These are phyloP conservation scores for Tetramorium simillimum DNA, from an alignment of 1,140 invertebrate species.

Conservation along the genomic window DNA sequence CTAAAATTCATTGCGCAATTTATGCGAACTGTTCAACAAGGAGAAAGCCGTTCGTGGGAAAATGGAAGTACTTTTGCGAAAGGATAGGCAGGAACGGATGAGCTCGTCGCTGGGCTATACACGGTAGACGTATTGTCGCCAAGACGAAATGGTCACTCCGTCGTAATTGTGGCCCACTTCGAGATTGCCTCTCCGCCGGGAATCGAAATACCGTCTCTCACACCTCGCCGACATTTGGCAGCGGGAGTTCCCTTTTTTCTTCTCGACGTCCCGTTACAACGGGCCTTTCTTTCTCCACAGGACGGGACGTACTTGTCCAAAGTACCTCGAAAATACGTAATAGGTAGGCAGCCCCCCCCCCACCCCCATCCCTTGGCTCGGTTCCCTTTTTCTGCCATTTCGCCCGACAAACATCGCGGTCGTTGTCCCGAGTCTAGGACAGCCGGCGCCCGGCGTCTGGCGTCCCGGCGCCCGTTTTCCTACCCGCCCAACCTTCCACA, in stretches of 20 bases:
- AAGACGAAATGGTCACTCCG: conserved; percentile 27
- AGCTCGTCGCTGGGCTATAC: not conserved
- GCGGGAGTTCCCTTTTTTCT: not conserved
- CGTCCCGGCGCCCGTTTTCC: conserved; percentile 68
- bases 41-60: not conserved
- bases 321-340: conserved; percentile 37
- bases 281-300: not conserved
- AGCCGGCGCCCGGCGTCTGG: conserved; percentile 71
- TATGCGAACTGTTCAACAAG: not conserved
- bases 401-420: conserved; percentile 70
- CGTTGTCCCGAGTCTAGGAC: conserved; percentile 74
- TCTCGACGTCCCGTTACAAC: not conserved
- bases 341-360: not conserved
- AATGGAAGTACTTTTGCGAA: not conserved
- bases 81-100: not conserved
- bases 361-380: not conserved
- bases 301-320: conserved; percentile 14
- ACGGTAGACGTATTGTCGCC: not conserved
- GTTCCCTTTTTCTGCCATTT: conserved; percentile 59
- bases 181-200: not conserved
- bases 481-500: not conserved
- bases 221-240: conserved; percentile 23
- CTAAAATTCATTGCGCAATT: conserved; percentile 5
- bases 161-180: conserved; percentile 33
- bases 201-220: conserved; percentile 10